phyloP scores from a whole-genome alignment of 2,113 vertebrate species.

The Diadophis punctatus region DNA sequence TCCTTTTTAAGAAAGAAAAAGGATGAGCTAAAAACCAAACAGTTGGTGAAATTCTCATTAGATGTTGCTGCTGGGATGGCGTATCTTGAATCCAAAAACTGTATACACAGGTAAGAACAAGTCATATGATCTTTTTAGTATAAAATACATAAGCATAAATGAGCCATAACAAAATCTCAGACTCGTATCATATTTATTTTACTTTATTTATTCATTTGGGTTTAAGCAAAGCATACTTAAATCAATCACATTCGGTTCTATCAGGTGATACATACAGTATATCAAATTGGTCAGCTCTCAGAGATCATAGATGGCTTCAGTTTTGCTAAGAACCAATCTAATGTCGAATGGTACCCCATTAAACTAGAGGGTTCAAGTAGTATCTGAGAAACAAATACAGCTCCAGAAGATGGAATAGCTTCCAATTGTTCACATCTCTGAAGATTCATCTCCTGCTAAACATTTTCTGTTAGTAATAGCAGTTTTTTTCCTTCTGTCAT shows the following conservation, averaged over 20 bases:
- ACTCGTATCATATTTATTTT: not conserved
- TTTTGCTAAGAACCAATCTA: not conserved
- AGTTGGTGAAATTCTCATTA: conserved; percentile 88
- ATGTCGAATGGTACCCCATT: not conserved
- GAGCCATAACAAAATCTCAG: not conserved
- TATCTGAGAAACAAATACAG: not conserved
- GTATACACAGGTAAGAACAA: conserved; percentile 90
- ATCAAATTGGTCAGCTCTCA: not conserved
- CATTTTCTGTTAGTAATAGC: not conserved
- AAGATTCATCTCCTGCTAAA: not conserved
- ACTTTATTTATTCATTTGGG: not conserved
- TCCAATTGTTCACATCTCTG: not conserved
- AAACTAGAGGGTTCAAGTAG: not conserved
- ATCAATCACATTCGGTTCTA: not conserved
- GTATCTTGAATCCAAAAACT: conserved; percentile 93
- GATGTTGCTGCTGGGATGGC: conserved; percentile 93
- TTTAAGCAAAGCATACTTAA: not conserved
- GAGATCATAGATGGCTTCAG: not conserved
- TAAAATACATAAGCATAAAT: not conserved
- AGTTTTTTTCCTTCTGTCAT: not conserved
- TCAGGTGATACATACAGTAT: not conserved
- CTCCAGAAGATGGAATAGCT: not conserved
- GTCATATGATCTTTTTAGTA: not conserved
- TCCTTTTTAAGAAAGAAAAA: conserved; percentile 95
- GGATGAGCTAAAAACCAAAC: conserved; percentile 92